Conservation (phyloP, 2,797 vertebrate genomes). For the Sebastes trivittatus region DNA sequence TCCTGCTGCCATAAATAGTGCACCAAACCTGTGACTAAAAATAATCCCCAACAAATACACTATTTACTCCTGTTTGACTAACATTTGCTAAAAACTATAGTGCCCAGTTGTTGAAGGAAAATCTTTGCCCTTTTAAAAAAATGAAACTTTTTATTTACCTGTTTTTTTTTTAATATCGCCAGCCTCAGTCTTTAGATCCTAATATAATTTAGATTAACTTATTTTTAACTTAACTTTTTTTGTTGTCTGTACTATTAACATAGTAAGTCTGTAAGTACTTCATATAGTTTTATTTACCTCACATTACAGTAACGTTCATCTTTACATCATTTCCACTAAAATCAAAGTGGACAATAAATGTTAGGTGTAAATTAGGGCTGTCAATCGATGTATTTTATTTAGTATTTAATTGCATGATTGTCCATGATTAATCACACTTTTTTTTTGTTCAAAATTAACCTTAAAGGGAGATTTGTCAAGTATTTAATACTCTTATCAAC, state of each 20-base stretch:
- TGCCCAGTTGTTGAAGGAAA: neutral
- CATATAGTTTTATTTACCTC: neutral
- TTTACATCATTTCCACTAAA: neutral
- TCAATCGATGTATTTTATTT: too few species aligned
- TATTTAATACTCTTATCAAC: too few species aligned
- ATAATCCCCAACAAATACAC: neutral
- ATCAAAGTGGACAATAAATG: neutral
- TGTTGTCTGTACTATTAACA: neutral
- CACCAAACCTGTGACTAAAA: neutral
- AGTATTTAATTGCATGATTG: too few species aligned
- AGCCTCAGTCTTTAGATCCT: neutral
- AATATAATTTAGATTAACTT: neutral
- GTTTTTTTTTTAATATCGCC: too few species aligned
- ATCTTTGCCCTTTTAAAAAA: neutral
- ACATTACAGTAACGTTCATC: neutral
- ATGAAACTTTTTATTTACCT: neutral
- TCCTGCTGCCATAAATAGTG: too few species aligned
- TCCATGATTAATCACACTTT: too few species aligned
- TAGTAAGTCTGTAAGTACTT: neutral
- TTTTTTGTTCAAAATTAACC: too few species aligned
- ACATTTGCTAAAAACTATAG: neutral
- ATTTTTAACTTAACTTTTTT: neutral
- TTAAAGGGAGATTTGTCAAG: too few species aligned
- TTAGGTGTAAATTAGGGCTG: neutral
- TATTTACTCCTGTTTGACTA: neutral